These are phyloP conservation scores for Conus canariensis DNA, from an alignment of 2,888 invertebrate genomes.

Conservation along the genomic window DNA sequence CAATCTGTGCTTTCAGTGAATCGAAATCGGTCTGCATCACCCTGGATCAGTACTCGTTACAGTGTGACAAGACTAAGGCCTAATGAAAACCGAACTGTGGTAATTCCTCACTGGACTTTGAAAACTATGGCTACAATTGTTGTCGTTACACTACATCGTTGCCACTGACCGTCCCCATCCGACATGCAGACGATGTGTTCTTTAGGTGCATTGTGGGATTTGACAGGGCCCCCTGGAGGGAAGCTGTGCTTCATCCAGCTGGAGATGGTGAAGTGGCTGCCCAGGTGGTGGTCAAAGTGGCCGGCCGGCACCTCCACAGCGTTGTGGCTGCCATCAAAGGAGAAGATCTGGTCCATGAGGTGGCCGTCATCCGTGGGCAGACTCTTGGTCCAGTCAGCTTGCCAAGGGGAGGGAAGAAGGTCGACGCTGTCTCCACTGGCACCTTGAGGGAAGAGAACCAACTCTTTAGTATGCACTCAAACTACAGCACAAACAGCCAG, in stretches of 20 bases:
- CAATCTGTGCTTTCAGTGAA: no score
- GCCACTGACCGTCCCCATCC: constrained; percentile 93
- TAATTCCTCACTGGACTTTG: no score
- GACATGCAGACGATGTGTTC: constrained; percentile 98
- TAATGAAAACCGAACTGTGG: no score
- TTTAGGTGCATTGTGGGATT: constrained; percentile 82
- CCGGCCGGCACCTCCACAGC: constrained; percentile 83
- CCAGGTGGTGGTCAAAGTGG: constrained; percentile 86
- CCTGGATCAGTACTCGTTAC: no score
- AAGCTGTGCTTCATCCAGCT: constrained; percentile 96
- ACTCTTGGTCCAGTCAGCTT: constrained; percentile 88
- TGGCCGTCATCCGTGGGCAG: constrained; percentile 90
- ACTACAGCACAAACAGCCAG: no score
- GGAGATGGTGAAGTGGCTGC: constrained; percentile 91
- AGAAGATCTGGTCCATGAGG: constrained; percentile 94
- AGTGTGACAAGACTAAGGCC: no score
- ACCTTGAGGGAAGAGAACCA: constrained; percentile 79
- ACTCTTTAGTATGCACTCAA: background rate
- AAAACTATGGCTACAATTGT: no score
- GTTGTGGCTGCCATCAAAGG: constrained; percentile 94
- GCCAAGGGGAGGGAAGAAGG: constrained; percentile 90
- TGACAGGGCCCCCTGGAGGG: constrained; percentile 77
- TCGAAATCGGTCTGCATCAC: no score
- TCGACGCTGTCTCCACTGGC: constrained; percentile 91
- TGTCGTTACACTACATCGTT: no score